phyloP scores from a whole-genome alignment of 2,888 invertebrate genomes.

The Drosophila phalerata region DNA sequence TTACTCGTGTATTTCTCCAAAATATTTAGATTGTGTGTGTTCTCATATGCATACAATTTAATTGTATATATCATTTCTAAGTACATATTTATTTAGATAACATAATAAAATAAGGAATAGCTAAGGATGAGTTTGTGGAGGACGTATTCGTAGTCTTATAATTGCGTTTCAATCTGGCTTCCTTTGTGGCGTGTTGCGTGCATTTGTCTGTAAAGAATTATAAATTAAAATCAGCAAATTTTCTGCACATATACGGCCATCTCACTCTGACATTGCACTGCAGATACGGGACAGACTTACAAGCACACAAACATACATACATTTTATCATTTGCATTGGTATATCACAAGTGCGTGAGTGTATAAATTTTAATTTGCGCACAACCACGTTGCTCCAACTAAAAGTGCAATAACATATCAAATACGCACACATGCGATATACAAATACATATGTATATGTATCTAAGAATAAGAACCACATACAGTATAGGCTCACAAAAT shows the following conservation, averaged over 20 bases:
- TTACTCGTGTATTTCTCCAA: neutral
- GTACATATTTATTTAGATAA: constrained; percentile 10
- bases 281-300: neutral
- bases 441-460: neutral
- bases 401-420: constrained; percentile 31
- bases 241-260: constrained; percentile 10
- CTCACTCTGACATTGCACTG: constrained; percentile 16
- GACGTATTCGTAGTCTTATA: constrained; percentile 1
- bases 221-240: constrained; percentile 41
- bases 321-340: constrained; percentile 22
- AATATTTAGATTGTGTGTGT: constrained; percentile 1
- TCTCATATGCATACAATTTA: neutral
- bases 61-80: constrained; percentile 16
- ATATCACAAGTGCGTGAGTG: constrained; percentile 13
- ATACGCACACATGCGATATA: constrained; percentile 3
- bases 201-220: constrained; percentile 30
- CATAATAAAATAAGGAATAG: constrained; percentile 10
- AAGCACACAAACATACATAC: neutral
- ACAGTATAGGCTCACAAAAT: neutral
- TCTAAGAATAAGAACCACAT: constrained; percentile 5
- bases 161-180: constrained; percentile 15
- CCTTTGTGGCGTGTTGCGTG: constrained; percentile 14
- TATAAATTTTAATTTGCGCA: constrained; percentile 39
- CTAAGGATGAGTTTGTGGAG: constrained; percentile 4
- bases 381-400: constrained; percentile 26